These are phyloP conservation scores for Aphyosemion australe DNA, from an alignment of 2,113 vertebrate species.

Conservation along the genomic window DNA sequence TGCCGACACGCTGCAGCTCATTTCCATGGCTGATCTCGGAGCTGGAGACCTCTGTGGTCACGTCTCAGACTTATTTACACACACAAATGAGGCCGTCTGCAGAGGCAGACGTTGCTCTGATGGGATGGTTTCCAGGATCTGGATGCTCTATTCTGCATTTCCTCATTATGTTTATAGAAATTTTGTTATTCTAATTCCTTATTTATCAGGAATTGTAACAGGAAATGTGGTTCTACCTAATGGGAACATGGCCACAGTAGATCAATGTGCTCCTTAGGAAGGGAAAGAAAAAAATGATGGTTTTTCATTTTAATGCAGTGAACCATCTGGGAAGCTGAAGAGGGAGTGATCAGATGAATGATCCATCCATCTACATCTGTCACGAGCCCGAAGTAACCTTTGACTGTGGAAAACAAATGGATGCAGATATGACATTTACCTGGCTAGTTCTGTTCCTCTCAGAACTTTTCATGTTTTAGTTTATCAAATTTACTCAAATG, in stretches of 20 bases:
- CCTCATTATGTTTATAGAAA: background rate
- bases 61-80: slow-evolving; percentile 74
- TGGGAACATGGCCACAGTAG: too few relatives aligned
- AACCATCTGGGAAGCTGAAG: background rate
- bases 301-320: background rate
- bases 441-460: too few relatives aligned
- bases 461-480: too few relatives aligned
- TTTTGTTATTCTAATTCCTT: background rate
- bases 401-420: too few relatives aligned
- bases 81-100: slow-evolving; percentile 68
- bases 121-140: slow-evolving; percentile 33
- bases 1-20: slow-evolving; percentile 64
- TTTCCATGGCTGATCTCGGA: slow-evolving; percentile 67
- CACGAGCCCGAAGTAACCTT: too few relatives aligned
- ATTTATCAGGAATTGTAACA: background rate
- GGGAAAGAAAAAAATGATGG: background rate
- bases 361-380: background rate
- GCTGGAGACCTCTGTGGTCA: slow-evolving; percentile 40
- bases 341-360: background rate
- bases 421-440: too few relatives aligned
- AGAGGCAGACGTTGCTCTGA: slow-evolving; percentile 35
- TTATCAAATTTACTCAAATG: too few relatives aligned
- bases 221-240: background rate
- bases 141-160: slow-evolving; percentile 19
- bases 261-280: too few relatives aligned